These are phyloP conservation scores for Papilio dardanus DNA, from an alignment of 1,140 invertebrate species.

Conservation along the genomic window DNA sequence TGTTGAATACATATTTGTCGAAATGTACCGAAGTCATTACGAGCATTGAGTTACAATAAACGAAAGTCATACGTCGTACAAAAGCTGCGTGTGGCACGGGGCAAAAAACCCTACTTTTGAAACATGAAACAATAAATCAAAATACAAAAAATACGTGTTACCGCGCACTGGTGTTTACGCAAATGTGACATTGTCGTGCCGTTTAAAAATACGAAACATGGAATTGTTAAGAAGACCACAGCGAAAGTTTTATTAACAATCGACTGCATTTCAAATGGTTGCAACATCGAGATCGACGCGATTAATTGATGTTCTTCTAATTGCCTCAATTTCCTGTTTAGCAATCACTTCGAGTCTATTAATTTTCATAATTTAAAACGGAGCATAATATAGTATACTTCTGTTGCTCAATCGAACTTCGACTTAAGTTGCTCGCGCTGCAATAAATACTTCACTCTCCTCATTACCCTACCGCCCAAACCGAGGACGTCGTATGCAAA, in stretches of 20 bases:
- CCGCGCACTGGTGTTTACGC: constrained; percentile 70
- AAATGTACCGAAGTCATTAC: constrained; percentile 14
- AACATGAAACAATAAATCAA: constrained; percentile 79
- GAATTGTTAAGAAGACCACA: constrained; percentile 53
- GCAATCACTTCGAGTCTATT: constrained; percentile 20
- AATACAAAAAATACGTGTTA: constrained; percentile 78
- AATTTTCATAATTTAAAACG: constrained; percentile 35
- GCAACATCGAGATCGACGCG: constrained; percentile 13
- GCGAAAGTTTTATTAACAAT: constrained; percentile 19
- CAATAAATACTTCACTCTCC: constrained; percentile 73
- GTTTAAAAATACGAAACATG: constrained; percentile 51
- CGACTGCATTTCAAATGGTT: constrained; percentile 7
- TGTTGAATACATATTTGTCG: constrained; percentile 24
- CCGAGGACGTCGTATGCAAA: constrained; percentile 64
- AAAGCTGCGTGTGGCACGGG: constrained; percentile 69
- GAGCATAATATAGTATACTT: constrained; percentile 11
- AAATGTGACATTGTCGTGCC: constrained; percentile 63
- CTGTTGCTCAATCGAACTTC: constrained; percentile 38
- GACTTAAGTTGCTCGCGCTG: constrained; percentile 56
- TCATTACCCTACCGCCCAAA: constrained; percentile 79
- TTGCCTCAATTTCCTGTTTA: constrained; percentile 37
- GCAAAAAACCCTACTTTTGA: constrained; percentile 74
- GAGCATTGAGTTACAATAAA: constrained; percentile 35
- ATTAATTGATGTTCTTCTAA: constrained; percentile 36
- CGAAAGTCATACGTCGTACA: constrained; percentile 43